Evolutionary conservation across 2,888 invertebrate genomes (phyloP).

Genomic region (Azorinus chamasolen): DNA sequence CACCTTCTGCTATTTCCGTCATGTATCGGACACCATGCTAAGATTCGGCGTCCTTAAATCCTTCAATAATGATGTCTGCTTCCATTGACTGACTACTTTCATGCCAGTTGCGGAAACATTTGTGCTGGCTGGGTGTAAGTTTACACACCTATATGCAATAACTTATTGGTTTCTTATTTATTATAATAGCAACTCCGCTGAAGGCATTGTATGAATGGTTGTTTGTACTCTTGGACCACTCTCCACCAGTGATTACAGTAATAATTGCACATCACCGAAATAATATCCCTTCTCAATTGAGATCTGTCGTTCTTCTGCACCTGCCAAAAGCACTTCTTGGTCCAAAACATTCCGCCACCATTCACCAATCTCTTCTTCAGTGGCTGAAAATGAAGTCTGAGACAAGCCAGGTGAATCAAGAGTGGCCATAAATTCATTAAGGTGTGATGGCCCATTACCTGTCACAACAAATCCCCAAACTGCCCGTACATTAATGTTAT

Average conservation of each 20-base stretch:
- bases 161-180: too few species aligned
- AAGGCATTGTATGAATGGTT: too few species aligned
- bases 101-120: slow-evolving; percentile 39
- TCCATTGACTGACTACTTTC: slow-evolving; percentile 39
- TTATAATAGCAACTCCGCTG: too few species aligned
- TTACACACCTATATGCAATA: too few species aligned
- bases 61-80: slow-evolving; percentile 49
- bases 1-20: slow-evolving; percentile 35
- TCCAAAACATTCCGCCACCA: slow-evolving; percentile 23
- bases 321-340: slow-evolving; percentile 15
- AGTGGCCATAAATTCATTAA: slow-evolving; percentile 40
- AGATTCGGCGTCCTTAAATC: slow-evolving; percentile 50
- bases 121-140: neutral
- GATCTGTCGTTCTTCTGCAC: neutral
- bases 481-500: slow-evolving; percentile 52
- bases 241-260: too few species aligned
- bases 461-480: slow-evolving; percentile 39
- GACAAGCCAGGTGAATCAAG: slow-evolving; percentile 32
- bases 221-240: too few species aligned
- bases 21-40: slow-evolving; percentile 59
- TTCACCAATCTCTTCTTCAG: slow-evolving; percentile 23
- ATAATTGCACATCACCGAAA: too few species aligned
- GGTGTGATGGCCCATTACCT: slow-evolving; percentile 36
- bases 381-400: slow-evolving; percentile 8
- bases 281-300: too few species aligned